These are phyloP conservation scores for Cyaniris semiargus DNA, from an alignment of 2,888 invertebrate species.

Conservation along the genomic window DNA sequence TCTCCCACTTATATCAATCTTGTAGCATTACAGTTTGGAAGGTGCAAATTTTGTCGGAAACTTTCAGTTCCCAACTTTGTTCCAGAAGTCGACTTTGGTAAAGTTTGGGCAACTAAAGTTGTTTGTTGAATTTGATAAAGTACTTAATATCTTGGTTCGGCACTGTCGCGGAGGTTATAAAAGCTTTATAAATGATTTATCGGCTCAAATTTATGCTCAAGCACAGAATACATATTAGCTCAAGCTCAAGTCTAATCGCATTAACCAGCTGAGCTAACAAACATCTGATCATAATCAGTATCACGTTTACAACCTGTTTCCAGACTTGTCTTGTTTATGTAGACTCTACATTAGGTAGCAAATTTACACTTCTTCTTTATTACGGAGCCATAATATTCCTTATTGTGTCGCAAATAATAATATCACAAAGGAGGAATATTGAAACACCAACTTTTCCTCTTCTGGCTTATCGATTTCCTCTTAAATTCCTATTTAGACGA, in stretches of 20 bases:
- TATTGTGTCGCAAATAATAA: not conserved
- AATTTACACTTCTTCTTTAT: not conserved
- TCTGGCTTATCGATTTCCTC: not conserved
- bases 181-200: conserved; percentile 12
- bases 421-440: not conserved
- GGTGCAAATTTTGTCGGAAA: conserved; percentile 58
- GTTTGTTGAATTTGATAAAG: conserved; percentile 29
- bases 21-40: conserved; percentile 65
- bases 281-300: conserved; percentile 7
- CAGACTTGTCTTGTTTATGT: not conserved
- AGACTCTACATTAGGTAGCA: not conserved
- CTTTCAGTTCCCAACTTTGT: conserved; percentile 59
- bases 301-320: conserved; percentile 1
- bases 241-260: not conserved
- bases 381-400: not conserved
- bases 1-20: conserved; percentile 51
- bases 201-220: not conserved
- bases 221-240: no score
- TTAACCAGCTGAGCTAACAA: conserved; percentile 11
- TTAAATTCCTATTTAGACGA: not conserved
- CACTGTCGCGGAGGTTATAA: conserved; percentile 14
- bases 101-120: conserved; percentile 29
- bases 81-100: conserved; percentile 52
- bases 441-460: not conserved
- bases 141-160: conserved; percentile 15